Conservation (phyloP, 2,113 vertebrate genomes). For the Pygoscelis adeliae region DNA sequence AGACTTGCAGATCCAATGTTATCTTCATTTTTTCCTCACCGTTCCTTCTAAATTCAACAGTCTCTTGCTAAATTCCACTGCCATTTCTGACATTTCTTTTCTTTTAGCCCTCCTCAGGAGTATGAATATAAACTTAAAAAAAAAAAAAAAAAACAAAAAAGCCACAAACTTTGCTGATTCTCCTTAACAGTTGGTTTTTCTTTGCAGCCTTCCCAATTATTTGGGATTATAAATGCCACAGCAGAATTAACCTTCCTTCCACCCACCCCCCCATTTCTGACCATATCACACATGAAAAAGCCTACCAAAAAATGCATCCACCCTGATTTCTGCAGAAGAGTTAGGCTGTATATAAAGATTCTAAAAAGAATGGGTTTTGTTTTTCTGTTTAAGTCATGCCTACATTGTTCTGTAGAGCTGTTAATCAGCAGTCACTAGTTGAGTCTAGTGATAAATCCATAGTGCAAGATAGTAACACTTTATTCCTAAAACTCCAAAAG, state of each 20-base stretch:
- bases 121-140: neutral
- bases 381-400: neutral
- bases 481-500: neutral
- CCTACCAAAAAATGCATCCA: neutral
- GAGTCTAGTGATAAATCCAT: neutral
- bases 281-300: neutral
- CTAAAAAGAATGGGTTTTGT: accelerated
- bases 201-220: neutral
- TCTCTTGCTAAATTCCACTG: neutral
- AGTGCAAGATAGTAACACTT: neutral
- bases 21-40: neutral
- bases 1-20: neutral
- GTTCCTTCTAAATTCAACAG: neutral
- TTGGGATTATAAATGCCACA: neutral
- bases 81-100: neutral
- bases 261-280: neutral
- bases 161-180: neutral
- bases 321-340: neutral
- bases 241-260: neutral
- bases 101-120: neutral
- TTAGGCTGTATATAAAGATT: neutral
- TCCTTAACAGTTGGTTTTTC: neutral
- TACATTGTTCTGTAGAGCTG: neutral
- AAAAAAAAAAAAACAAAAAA: too few species aligned
- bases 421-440: neutral